Evolutionary conservation across 2,113 vertebrate species (phyloP).

Genomic region (Trichomycterus rosablanca): DNA sequence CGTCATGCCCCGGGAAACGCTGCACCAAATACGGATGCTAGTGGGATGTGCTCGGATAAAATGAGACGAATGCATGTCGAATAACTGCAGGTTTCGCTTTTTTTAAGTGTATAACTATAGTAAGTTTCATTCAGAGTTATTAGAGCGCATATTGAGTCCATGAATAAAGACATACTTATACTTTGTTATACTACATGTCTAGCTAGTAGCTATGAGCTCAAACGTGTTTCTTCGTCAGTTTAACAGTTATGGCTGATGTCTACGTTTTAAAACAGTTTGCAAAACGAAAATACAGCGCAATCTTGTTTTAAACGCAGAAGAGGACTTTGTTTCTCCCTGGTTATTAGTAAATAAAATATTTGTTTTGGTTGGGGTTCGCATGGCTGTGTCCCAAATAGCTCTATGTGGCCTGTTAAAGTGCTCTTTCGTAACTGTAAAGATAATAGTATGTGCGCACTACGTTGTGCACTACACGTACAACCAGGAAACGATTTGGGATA

Average conservation of each 20-base stretch:
- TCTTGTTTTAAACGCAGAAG: too few species aligned
- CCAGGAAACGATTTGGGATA: neutral
- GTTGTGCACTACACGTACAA: neutral
- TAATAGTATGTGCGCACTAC: neutral
- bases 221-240: neutral
- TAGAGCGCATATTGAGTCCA: neutral
- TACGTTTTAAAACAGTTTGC: too few species aligned
- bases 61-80: constrained; percentile 22
- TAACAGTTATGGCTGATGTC: too few species aligned
- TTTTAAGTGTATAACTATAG: neutral
- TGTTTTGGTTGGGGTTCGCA: too few species aligned
- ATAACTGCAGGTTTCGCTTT: neutral
- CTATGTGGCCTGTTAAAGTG: neutral
- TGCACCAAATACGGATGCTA: constrained; percentile 48
- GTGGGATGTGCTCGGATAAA: constrained; percentile 31
- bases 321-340: too few species aligned
- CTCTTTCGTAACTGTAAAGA: neutral
- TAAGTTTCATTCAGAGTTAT: neutral
- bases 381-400: neutral
- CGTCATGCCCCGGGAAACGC: constrained; percentile 43
- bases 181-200: constrained; percentile 10
- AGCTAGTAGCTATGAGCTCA: constrained; percentile 22
- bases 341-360: neutral
- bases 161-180: neutral
- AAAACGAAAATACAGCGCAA: too few species aligned